Conservation (phyloP, 2,113 vertebrate species). For the Potamarius usumacintae region DNA sequence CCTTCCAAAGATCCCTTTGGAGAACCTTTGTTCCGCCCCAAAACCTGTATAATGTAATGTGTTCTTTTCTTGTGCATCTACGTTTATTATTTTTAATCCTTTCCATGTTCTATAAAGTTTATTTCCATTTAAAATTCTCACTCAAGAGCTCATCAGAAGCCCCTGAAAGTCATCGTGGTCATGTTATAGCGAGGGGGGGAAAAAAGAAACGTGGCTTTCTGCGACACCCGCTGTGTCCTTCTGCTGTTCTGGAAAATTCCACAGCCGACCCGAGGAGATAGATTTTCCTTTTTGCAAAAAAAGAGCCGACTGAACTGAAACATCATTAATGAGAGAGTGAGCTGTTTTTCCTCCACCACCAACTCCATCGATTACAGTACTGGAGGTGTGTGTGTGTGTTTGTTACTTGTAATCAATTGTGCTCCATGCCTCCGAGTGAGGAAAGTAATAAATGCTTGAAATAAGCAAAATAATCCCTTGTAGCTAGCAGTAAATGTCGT, state of each 20-base stretch:
- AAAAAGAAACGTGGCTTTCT: background rate
- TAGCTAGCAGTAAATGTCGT: background rate
- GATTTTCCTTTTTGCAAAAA: slow-evolving; percentile 35
- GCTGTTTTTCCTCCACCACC: background rate
- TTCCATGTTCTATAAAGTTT: background rate
- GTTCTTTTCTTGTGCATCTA: background rate
- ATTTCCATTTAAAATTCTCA: background rate
- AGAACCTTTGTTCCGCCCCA: background rate
- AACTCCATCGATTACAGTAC: background rate
- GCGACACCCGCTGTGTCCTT: background rate
- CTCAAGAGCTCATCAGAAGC: background rate
- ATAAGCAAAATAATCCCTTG: background rate
- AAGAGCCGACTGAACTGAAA: slow-evolving; percentile 29
- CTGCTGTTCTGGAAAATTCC: slow-evolving; percentile 24
- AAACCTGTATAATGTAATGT: no score
- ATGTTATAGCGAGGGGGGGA: background rate
- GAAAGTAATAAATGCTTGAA: background rate
- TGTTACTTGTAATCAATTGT: background rate
- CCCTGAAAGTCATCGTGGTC: background rate
- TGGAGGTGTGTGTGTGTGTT: background rate
- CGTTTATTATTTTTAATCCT: background rate
- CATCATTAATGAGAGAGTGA: background rate
- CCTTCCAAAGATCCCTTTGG: background rate
- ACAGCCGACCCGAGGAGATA: slow-evolving; percentile 9
- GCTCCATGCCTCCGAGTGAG: background rate